These are phyloP conservation scores for Exocentrus adspersus DNA, from an alignment of 2,888 invertebrate genomes.

Conservation along the genomic window DNA sequence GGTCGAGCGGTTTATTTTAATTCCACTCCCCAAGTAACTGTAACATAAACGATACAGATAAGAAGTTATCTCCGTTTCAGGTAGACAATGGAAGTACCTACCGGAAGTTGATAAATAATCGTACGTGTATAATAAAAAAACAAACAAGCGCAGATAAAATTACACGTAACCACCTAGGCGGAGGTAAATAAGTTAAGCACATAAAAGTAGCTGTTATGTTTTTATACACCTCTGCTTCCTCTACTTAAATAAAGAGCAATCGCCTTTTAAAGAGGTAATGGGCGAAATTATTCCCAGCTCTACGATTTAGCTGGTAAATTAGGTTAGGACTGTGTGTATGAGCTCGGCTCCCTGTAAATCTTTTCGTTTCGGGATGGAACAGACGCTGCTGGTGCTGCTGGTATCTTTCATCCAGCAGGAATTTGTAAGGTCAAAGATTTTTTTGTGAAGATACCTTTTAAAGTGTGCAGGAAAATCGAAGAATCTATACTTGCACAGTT, in stretches of 20 bases:
- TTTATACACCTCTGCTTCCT: constrained; percentile 30
- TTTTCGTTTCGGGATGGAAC: too few species aligned
- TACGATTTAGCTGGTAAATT: constrained; percentile 22
- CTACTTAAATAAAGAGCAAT: constrained; percentile 25
- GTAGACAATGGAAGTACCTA: constrained; percentile 38
- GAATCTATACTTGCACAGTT: too few species aligned
- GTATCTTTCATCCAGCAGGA: too few species aligned
- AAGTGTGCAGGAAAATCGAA: too few species aligned
- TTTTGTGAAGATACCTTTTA: too few species aligned
- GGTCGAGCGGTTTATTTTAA: too few species aligned
- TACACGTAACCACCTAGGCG: constrained; percentile 39
- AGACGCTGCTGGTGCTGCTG: too few species aligned
- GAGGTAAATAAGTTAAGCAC: constrained; percentile 43
- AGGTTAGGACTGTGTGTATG: constrained; percentile 2
- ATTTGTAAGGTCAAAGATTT: too few species aligned
- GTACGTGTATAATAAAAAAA: constrained; percentile 30
- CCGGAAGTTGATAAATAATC: constrained; percentile 44
- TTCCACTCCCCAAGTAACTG: too few species aligned
- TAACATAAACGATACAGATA: background rate
- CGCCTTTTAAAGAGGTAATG: constrained; percentile 24
- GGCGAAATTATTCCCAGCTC: constrained; percentile 18
- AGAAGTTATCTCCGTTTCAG: background rate
- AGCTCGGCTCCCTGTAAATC: constrained; percentile 16
- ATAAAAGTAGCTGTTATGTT: constrained; percentile 41
- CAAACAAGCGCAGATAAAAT: constrained; percentile 42